Conservation (phyloP, 2,888 invertebrate species). For the Rhorus exstirpatorius region DNA sequence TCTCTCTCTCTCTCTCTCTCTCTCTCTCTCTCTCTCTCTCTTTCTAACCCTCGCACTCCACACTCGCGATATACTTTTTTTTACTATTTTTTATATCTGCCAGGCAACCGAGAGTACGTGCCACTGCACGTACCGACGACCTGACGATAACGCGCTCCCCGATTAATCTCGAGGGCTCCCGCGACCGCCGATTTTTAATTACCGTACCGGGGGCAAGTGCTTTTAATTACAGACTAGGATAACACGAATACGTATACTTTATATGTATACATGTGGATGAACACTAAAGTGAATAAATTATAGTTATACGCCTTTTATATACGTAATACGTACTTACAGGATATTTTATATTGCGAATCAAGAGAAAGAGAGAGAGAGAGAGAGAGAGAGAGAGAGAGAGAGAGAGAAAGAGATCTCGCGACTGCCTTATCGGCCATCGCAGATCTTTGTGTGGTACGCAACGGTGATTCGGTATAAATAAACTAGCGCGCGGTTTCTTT, state of each 20-base stretch:
- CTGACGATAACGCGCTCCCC: constrained; percentile 67
- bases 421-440: constrained; percentile 60
- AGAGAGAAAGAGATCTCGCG: constrained; percentile 37
- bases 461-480: constrained; percentile 70
- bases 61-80: constrained; percentile 34
- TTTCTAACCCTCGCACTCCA: neutral
- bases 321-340: constrained; percentile 65
- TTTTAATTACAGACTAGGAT: constrained; percentile 67
- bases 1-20: constrained; percentile 22
- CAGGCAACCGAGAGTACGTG: constrained; percentile 64
- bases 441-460: constrained; percentile 67
- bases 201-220: constrained; percentile 66
- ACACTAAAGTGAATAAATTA: constrained; percentile 48
- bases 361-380: constrained; percentile 6
- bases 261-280: constrained; percentile 5
- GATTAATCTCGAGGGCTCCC: constrained; percentile 67
- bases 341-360: constrained; percentile 62
- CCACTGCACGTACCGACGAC: constrained; percentile 66
- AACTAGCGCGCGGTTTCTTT: constrained; percentile 60
- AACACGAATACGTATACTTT: constrained; percentile 55
- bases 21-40: constrained; percentile 23
- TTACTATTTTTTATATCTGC: constrained; percentile 47
- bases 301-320: constrained; percentile 29
- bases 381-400: neutral
- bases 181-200: constrained; percentile 70